Evolutionary conservation across 2,888 invertebrate species (phyloP).

Genomic region (Monopis laevigella): DNA sequence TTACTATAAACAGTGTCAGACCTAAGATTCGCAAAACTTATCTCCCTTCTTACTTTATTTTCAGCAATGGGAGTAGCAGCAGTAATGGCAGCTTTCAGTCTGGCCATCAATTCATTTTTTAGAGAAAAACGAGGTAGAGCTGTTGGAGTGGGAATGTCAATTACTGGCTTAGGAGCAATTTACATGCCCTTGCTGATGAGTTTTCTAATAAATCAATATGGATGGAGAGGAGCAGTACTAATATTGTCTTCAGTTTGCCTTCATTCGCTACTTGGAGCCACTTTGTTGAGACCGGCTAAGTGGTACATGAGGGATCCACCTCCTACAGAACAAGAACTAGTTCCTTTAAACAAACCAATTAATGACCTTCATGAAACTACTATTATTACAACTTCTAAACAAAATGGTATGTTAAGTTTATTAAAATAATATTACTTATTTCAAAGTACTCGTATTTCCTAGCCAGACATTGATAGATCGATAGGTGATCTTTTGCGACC

Average conservation of each 20-base stretch:
- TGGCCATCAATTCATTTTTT: slow-evolving; percentile 74
- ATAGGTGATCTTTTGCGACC: too few relatives aligned
- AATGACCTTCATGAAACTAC: slow-evolving; percentile 39
- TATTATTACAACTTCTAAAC: slow-evolving; percentile 31
- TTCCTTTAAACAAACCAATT: slow-evolving; percentile 35
- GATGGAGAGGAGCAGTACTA: slow-evolving; percentile 69
- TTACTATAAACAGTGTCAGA: too few relatives aligned
- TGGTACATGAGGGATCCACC: slow-evolving; percentile 67
- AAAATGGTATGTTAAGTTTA: slow-evolving; percentile 28
- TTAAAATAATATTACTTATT: too few relatives aligned
- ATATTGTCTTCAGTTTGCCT: slow-evolving; percentile 70
- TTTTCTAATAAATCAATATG: slow-evolving; percentile 61
- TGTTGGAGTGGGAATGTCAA: slow-evolving; percentile 69
- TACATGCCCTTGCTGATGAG: slow-evolving; percentile 71
- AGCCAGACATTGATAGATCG: too few relatives aligned
- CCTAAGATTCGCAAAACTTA: too few relatives aligned
- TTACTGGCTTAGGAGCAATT: slow-evolving; percentile 74
- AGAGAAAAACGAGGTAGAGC: slow-evolving; percentile 70
- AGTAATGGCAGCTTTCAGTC: slow-evolving; percentile 67
- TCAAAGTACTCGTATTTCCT: too few relatives aligned
- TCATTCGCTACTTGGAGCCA: slow-evolving; percentile 68
- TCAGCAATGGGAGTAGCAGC: slow-evolving; percentile 71
- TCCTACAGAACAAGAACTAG: slow-evolving; percentile 33
- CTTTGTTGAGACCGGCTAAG: slow-evolving; percentile 72
- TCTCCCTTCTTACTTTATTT: slow-evolving; percentile 29